Evolutionary conservation across 2,797 vertebrate species (phyloP), one percentile per base, ranked within the genome.

Genomic region (Bryconaethiops microstoma): DNA sequence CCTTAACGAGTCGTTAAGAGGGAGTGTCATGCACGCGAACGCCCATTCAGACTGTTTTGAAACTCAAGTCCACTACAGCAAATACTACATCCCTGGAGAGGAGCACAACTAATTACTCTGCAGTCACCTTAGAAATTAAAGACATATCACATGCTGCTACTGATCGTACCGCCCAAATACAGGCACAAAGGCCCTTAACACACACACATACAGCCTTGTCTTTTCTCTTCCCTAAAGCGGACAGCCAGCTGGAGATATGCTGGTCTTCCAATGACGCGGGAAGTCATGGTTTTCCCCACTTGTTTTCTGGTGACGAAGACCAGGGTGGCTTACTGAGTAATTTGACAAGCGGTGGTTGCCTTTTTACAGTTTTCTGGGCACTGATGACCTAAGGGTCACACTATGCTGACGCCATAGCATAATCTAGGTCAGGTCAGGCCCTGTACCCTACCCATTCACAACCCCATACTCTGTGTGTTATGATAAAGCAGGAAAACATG

Each of bases 31-130:
- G 48, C 13, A 23, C 50, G 39, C 64, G 39, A 65, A 78, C 77
- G 60, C 57, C 55, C 16, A 19, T 72, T 75, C 12, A 29, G 76
- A 76, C 55, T 89, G 86, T 88, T 89, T 83, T 88, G 86, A 89
- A 89, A 87, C 80, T 76, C 17, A 83, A 89, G 79, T 69, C 74
- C 68, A 72, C 67, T 74, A 82, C 57, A 50, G 65, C 50, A 85
- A 85, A 82, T 84, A 84, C 77, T 83, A 79, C 81, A 82, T 82
- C 82, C 48, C 86, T 74, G 62, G 74, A 84, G 86, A 60, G 81
- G 40, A 78, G 82, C 21, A 39, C 23, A 16, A 50, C 74, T 69
- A 79, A 78, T 84, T 81, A 64, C 79, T 73, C 70, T 29, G 23
- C 29, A 50, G 63, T 63, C 82, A 35, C 52, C 12, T 83, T 55